Percentiles rank a stretch among this genome's conserved stretches.
These are phyloP conservation scores for Glomeris maerens DNA, from an alignment of 1,140 invertebrate genomes.

Conservation along the genomic window DNA sequence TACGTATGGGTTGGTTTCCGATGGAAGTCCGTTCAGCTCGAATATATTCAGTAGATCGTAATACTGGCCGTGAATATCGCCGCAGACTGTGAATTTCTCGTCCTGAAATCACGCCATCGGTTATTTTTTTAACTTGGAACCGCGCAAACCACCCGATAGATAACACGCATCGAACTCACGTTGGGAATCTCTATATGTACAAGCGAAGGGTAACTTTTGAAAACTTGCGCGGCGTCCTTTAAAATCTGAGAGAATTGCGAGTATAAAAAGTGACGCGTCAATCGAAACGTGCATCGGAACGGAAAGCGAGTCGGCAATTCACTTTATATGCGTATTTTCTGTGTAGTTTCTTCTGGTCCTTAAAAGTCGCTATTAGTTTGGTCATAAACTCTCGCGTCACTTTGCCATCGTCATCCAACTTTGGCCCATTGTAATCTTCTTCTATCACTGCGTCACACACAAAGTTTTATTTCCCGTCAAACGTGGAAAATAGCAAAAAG, in stretches of 20 bases:
- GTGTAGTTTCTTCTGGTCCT: slow-evolving; percentile 83
- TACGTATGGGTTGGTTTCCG: slow-evolving; percentile 89
- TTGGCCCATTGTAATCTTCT: slow-evolving; percentile 83
- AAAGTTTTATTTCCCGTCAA: not conserved
- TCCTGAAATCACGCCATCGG: slow-evolving; percentile 35
- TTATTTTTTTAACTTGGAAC: slow-evolving; percentile 6
- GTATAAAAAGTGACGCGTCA: not conserved
- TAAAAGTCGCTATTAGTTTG: slow-evolving; percentile 79
- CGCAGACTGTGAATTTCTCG: slow-evolving; percentile 95
- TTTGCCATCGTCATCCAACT: slow-evolving; percentile 68
- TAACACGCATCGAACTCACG: slow-evolving; percentile 20
- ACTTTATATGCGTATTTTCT: slow-evolving; percentile 96
- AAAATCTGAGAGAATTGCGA: slow-evolving; percentile 54
- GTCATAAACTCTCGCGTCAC: slow-evolving; percentile 71
- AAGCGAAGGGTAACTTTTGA: slow-evolving; percentile 70
- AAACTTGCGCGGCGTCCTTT: slow-evolving; percentile 71
- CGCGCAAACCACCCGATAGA: slow-evolving; percentile 1
- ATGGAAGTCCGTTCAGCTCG: slow-evolving; percentile 87
- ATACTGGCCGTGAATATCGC: slow-evolving; percentile 99
- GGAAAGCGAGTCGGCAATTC: slow-evolving; percentile 16
- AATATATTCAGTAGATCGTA: slow-evolving; percentile 99
- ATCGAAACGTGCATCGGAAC: not conserved
- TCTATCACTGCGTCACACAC: slow-evolving; percentile 56
- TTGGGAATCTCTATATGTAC: slow-evolving; percentile 78
- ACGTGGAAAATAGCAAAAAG: not conserved